Evolutionary conservation across 2,797 vertebrate genomes (phyloP), one percentile per base, ranked within the genome.

Genomic region (Hemibagrus guttatus): DNA sequence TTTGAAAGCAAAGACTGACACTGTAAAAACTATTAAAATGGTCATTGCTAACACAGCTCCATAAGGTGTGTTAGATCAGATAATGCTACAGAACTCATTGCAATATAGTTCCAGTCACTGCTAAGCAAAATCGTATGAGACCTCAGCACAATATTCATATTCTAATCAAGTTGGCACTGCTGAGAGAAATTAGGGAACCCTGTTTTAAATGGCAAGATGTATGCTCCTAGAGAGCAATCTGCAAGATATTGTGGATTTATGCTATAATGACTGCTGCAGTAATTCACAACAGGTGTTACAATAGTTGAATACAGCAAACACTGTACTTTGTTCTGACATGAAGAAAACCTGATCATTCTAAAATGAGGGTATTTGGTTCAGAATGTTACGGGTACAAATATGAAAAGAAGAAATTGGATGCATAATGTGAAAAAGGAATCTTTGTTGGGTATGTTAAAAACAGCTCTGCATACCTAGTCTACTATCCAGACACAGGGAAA

Each of bases 1-100:
- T 69, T 46, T 59, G n/a, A 66, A 69, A 78, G 64, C 14, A n/a
- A n/a, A n/a, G 9, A 64, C 52, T 59, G 86, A 78, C 46, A 39
- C 61, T 78, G 59, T 4, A 14, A 79, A 61, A 23, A n/a, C 46
- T 12, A 75, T 21, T 46, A 12, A 69, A 39, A 31, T 2, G 5
- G 35, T 69, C 17, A 13, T 69, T 16, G 31, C 66, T 16, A 39
- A 72, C 46, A 21, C 7, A 46, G 39, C 31, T 17, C 69, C 23
- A n/a, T n/a, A 13, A 78, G 52, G 4, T 82, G 69, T 59, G 21
- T 87, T 28, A 64, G 79, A 4, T 82, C 83, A 26, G 61, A 88
- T 56, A 86, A 88, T 63, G 69, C 68, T 23, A 85, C 42, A 8
- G 69, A 85, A 46, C 78, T 85, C 3, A 85, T 28, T 8, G 52